These are phyloP conservation scores for Platypus cylindrus DNA, from an alignment of 2,888 invertebrate species.

Conservation along the genomic window DNA sequence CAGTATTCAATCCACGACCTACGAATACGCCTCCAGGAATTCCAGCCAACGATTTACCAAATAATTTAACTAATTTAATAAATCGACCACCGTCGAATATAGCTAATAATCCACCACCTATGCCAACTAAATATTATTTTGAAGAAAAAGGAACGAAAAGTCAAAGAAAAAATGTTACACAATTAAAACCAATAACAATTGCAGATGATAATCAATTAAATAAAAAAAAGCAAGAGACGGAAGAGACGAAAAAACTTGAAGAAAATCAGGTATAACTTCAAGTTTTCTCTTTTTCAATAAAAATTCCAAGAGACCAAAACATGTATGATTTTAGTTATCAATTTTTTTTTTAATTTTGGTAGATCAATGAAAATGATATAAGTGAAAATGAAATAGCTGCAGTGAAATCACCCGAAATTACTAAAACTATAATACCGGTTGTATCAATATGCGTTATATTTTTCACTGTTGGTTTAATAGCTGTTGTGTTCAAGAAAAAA, in stretches of 20 bases:
- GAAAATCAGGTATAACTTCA: neutral
- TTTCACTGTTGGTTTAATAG: conserved; percentile 51
- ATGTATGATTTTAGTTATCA: conserved; percentile 1
- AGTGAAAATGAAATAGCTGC: conserved; percentile 25
- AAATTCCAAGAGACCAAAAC: too few relatives aligned
- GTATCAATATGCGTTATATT: conserved; percentile 58
- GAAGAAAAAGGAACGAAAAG: conserved; percentile 16
- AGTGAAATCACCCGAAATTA: conserved; percentile 40
- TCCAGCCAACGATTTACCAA: conserved; percentile 3
- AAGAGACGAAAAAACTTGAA: neutral
- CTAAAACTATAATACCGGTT: conserved; percentile 57
- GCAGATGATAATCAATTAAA: conserved; percentile 8
- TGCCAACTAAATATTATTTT: conserved; percentile 19
- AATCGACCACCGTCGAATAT: conserved; percentile 18
- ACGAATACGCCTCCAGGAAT: conserved; percentile 19
- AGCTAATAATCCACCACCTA: conserved; percentile 22
- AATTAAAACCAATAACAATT: conserved; percentile 10
- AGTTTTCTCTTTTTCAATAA: neutral
- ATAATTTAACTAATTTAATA: conserved; percentile 7
- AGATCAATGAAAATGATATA: conserved; percentile 10
- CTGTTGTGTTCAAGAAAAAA: conserved; percentile 58
- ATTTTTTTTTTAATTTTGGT: neutral
- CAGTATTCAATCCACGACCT: conserved; percentile 22
- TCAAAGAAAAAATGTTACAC: conserved; percentile 8
- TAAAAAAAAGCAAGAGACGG: conserved; percentile 12